Evolutionary conservation across 1,140 invertebrate species (phyloP), one percentile per base, ranked within the genome.

Genomic region (Cherax quadricarinatus): DNA sequence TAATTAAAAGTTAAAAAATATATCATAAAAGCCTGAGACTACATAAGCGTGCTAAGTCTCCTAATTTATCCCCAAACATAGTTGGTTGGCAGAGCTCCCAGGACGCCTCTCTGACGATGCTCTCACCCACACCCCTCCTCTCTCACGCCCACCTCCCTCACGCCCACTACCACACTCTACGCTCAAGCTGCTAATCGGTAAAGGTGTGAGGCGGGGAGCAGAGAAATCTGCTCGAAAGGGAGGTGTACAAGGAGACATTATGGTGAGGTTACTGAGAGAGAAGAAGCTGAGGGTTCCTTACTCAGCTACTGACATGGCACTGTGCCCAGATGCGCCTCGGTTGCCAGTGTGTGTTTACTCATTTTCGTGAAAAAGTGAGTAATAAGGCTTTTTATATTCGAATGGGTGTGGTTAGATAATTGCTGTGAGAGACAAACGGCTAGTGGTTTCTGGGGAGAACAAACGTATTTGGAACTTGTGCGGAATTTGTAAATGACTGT

Each of bases 51-150:
- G 62, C 18, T 16, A 83, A 57, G 18, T 60, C 24, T 60, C 53
- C 51, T 60, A 57, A 24, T 83, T 83, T 83, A 83, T 83, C 81
- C 81, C 51, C 51, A 83, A 83, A 83, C 81, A 83, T 83, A 60
- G 24, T 21, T n/a, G 10, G 51, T 30, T 83, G 51, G 81, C 51
- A 53, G 48, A 9, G 51, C 9, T 24, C 30, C 51, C 41, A 14
- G 53, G 30, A n/a, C 80, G 6, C 62, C 18, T 18, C 62, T n/a
- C 62, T 70, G 16, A 16, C 62, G 4, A 16, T n/a, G 12, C 62
- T 18, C 62, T 5, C 62, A 5, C 62, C 14, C 70, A 7, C n/a
- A 24, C 70, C 70, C 70, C n/a, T 14, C 70, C 70, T 30, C 7
- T 18, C 70, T 24, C 70, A 21, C 14, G n/a, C 62, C 62, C 18